Conservation (phyloP, 2,888 invertebrate species). For the Drosophila recens region DNA sequence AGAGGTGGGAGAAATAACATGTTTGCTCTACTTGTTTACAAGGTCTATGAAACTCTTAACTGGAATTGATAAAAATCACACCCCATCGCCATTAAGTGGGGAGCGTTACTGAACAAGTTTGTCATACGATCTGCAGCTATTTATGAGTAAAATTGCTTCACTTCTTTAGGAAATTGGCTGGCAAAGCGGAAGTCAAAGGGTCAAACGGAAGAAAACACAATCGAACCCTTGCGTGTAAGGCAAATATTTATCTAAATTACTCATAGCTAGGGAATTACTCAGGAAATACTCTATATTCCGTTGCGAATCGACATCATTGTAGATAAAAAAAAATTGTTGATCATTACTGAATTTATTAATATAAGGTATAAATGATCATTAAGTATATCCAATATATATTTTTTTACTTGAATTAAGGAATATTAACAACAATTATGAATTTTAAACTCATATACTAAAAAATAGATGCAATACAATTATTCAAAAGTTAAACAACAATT, state of each 20-base stretch:
- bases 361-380: too few relatives aligned
- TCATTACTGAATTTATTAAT: too few relatives aligned
- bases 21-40: slow-evolving; percentile 52
- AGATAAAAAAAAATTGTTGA: not conserved
- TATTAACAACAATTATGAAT: too few relatives aligned
- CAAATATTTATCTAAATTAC: not conserved
- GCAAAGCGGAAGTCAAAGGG: slow-evolving; percentile 10
- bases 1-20: slow-evolving; percentile 18
- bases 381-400: too few relatives aligned
- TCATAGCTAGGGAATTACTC: not conserved
- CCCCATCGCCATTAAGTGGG: slow-evolving; percentile 22
- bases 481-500: not conserved
- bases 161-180: slow-evolving; percentile 12
- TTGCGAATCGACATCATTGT: not conserved
- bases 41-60: slow-evolving; percentile 41
- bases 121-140: slow-evolving; percentile 19
- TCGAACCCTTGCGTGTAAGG: not conserved
- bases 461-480: not conserved
- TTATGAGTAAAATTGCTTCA: not conserved
- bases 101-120: slow-evolving; percentile 13
- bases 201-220: not conserved
- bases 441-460: not conserved
- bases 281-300: not conserved
- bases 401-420: too few relatives aligned
- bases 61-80: slow-evolving; percentile 69